These are phyloP conservation scores for Apodemus sylvaticus DNA, from an alignment of 2,113 vertebrate species.

Conservation along the genomic window DNA sequence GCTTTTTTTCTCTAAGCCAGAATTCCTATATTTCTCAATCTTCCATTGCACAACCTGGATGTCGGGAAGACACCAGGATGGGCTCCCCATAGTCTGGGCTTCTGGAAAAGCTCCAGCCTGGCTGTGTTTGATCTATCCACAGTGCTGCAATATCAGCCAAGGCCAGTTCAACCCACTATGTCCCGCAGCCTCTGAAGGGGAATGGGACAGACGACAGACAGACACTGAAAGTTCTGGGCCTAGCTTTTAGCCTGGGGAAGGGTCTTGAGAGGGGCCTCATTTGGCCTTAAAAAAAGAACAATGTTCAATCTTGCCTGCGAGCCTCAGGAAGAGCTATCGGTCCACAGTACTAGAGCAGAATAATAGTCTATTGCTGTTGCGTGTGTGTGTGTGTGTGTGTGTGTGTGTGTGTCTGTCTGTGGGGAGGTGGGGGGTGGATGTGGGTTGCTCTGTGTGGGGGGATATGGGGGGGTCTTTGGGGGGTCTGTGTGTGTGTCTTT, in stretches of 20 bases:
- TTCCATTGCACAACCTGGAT: neutral
- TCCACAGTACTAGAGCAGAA: accelerated
- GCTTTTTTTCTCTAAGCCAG: accelerated
- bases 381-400: too few relatives aligned
- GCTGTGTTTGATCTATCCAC: neutral
- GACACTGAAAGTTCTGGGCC: neutral
- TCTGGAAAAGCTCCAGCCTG: neutral
- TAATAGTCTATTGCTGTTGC: too few relatives aligned
- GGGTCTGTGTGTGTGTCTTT: too few relatives aligned
- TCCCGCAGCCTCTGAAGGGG: neutral
- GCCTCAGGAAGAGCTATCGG: accelerated
- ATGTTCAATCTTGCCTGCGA: neutral
- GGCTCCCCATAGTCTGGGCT: too few relatives aligned
- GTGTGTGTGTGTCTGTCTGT: too few relatives aligned
- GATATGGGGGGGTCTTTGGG: too few relatives aligned
- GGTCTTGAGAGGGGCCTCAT: neutral
- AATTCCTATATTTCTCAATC: accelerated
- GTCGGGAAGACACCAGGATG: neutral
- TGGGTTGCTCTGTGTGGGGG: too few relatives aligned
- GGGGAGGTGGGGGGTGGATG: too few relatives aligned
- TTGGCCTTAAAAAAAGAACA: neutral
- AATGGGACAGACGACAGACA: neutral
- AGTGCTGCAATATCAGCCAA: accelerated
- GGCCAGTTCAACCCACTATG: neutral
- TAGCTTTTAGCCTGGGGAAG: neutral